Evolutionary conservation across 2,113 vertebrate species (phyloP).

Genomic region (Naja naja): DNA sequence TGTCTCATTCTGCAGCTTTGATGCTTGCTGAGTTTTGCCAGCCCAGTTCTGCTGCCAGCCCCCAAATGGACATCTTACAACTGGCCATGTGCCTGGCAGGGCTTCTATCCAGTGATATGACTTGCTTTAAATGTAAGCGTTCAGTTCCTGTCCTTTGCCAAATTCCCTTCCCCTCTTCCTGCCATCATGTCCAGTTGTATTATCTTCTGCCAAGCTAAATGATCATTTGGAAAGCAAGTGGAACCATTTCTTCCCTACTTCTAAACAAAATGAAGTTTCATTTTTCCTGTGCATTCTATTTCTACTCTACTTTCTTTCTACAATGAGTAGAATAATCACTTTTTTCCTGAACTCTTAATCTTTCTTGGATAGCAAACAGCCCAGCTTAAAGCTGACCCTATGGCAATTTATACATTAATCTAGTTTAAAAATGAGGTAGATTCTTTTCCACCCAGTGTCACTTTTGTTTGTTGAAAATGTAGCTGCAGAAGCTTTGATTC

Average conservation of each 20-base stretch:
- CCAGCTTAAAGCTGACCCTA: not conserved
- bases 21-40: not conserved
- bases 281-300: not conserved
- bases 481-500: not conserved
- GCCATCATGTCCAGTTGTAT: not conserved
- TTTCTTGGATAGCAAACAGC: not conserved
- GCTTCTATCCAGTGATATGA: not conserved
- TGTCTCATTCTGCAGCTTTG: not conserved
- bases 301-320: not conserved
- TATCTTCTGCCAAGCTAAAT: not conserved
- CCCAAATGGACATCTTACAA: not conserved
- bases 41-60: not conserved
- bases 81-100: not conserved
- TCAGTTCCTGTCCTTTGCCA: not conserved
- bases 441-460: not conserved
- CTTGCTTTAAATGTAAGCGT: not conserved
- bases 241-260: not conserved
- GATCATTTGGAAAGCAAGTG: not conserved
- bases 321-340: not conserved
- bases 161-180: not conserved
- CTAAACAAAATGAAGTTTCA: not conserved
- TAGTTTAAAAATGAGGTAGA: not conserved
- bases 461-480: not conserved
- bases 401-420: not conserved
- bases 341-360: not conserved